Evolutionary conservation across 1,140 invertebrate genomes (phyloP).

Genomic region (Lasioglossum baleicum): DNA sequence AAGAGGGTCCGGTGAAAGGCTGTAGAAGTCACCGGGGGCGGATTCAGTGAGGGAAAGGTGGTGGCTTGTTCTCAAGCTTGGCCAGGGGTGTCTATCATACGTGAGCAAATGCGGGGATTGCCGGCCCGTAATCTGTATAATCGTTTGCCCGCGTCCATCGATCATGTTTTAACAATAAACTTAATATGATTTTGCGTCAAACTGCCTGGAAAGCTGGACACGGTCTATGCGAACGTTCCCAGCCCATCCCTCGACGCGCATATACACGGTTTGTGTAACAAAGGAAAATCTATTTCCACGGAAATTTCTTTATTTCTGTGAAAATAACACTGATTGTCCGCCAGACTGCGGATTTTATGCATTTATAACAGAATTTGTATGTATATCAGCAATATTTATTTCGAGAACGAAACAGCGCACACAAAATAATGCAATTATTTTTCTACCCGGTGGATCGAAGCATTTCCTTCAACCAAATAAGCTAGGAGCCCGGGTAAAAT

Average conservation of each 20-base stretch:
- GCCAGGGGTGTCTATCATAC: slow-evolving; percentile 37
- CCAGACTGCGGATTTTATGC: too few species aligned
- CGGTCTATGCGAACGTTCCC: not conserved
- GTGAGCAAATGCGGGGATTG: slow-evolving; percentile 63
- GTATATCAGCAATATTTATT: too few species aligned
- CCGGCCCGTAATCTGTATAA: slow-evolving; percentile 64
- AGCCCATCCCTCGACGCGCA: not conserved
- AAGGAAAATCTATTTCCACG: not conserved
- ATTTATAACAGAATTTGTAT: too few species aligned
- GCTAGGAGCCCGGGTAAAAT: slow-evolving; percentile 2
- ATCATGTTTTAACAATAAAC: slow-evolving; percentile 67
- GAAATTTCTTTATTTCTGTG: not conserved
- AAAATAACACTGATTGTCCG: not conserved
- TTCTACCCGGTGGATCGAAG: not conserved
- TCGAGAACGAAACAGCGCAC: too few species aligned
- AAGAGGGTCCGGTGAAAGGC: slow-evolving; percentile 55
- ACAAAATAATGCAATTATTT: not conserved
- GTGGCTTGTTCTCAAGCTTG: slow-evolving; percentile 23
- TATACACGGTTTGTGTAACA: not conserved
- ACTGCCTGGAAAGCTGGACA: slow-evolving; percentile 22
- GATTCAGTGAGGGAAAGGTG: slow-evolving; percentile 31
- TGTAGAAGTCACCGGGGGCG: slow-evolving; percentile 39
- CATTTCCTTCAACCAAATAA: not conserved
- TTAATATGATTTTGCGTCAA: slow-evolving; percentile 59
- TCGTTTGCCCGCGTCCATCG: slow-evolving; percentile 58